Conservation (phyloP, 2,888 invertebrate species). For the Torymus aiolomorphi region DNA sequence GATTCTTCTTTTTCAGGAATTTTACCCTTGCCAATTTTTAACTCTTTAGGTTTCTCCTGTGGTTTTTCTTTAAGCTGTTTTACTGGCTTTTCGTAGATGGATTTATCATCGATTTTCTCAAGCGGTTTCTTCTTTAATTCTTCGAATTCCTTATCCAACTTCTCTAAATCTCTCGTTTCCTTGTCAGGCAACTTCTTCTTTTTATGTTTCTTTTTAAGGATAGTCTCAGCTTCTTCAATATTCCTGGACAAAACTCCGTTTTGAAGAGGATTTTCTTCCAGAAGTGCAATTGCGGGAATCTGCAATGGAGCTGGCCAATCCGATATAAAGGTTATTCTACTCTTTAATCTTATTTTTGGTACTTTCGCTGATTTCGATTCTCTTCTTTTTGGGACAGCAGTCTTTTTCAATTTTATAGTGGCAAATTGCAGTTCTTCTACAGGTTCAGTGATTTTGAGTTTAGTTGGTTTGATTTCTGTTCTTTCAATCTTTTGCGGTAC, state of each 20-base stretch:
- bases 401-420: slow-evolving; percentile 83
- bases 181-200: slow-evolving; percentile 79
- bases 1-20: slow-evolving; percentile 1
- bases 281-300: slow-evolving; percentile 77
- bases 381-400: slow-evolving; percentile 77
- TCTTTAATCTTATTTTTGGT: slow-evolving; percentile 84
- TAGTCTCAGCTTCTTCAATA: slow-evolving; percentile 82
- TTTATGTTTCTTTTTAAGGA: slow-evolving; percentile 80
- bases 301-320: slow-evolving; percentile 81
- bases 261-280: slow-evolving; percentile 78
- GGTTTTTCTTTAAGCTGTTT: slow-evolving; percentile 69
- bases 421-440: slow-evolving; percentile 79
- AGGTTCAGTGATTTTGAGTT: slow-evolving; percentile 80
- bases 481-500: slow-evolving; percentile 79
- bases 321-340: slow-evolving; percentile 80
- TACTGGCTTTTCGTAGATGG: slow-evolving; percentile 69
- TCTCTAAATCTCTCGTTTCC: slow-evolving; percentile 79
- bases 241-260: slow-evolving; percentile 84
- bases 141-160: slow-evolving; percentile 78
- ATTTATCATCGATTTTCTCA: slow-evolving; percentile 72
- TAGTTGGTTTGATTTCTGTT: slow-evolving; percentile 79
- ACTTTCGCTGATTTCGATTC: slow-evolving; percentile 75
- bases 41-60: slow-evolving; percentile 62
- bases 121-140: slow-evolving; percentile 70
- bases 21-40: slow-evolving; percentile 61